Evolutionary conservation across 2,113 vertebrate genomes (phyloP), one percentile per base, ranked within the genome.

Genomic region (Microcebus ravelobensis): DNA sequence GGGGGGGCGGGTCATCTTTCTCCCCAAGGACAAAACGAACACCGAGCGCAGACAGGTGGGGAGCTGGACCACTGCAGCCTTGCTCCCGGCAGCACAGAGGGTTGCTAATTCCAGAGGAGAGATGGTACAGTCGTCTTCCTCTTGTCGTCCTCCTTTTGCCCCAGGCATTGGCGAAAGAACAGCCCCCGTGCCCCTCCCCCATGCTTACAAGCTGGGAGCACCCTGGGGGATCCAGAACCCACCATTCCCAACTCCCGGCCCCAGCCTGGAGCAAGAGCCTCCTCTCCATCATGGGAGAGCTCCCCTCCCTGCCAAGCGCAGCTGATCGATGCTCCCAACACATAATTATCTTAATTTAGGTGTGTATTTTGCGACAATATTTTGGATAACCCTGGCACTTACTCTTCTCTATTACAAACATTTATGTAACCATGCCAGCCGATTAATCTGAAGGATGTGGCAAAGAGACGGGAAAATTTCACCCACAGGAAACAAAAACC

Each of bases 401-500:
- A 42, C 25, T 97, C 90, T 98, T 96, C 95, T 97, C 83, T 91
- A 89, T 97, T 98, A 95, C 95, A 98, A 98, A 98, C 90, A 91
- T 97, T 98, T 98, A 97, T 97, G 98, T 98, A 98, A 98, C 98
- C 97, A 98, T 25, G 73, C 85, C 92, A 97, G 96, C 92, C 83
- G 77, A 98, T 98, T 98, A 98, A 98, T 98, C 97, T 97, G 96
- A 98, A 95, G 86, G 97, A 98, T 96, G 97, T 94, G 96, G 97
- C 97, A 92, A 97, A 97, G 92, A 97, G 97, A 97, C 23, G 90
- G 95, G 45, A 70, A 97, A 96, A 98, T 98, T 97, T 98, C 85
- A 97, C 98, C 98, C 98, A 98, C 77, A 98, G 98, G 98, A 97
- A 98, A 98, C 96, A 90, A 97, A 98, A 98, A 97, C 90, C 70